Evolutionary conservation across 2,888 invertebrate genomes (phyloP).

Genomic region (Saturnia japonica): DNA sequence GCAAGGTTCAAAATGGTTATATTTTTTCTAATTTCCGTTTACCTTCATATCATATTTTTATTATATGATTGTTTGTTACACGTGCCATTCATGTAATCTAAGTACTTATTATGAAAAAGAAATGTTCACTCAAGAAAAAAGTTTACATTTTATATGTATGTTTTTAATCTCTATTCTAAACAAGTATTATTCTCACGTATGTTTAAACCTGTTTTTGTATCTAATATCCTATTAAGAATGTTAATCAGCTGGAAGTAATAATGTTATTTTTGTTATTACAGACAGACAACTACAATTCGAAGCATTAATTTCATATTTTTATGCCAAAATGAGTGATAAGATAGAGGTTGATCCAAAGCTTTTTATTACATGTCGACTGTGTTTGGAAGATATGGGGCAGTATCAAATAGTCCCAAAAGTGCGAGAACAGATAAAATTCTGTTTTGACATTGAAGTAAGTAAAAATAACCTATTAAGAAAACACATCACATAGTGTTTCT

Average conservation of each 20-base stretch:
- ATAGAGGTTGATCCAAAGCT: conserved; percentile 64
- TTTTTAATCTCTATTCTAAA: too few species aligned
- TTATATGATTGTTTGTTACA: too few species aligned
- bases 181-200: too few species aligned
- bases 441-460: conserved; percentile 71
- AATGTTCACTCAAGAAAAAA: too few species aligned
- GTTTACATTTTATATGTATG: too few species aligned
- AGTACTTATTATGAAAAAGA: too few species aligned
- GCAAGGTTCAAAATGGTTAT: not conserved
- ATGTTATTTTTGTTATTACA: not conserved
- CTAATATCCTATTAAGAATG: not conserved
- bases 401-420: conserved; percentile 68
- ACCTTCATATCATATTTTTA: not conserved
- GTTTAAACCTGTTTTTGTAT: not conserved
- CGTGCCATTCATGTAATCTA: too few species aligned
- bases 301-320: not conserved
- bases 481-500: not conserved
- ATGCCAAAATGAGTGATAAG: conserved; percentile 33
- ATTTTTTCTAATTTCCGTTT: not conserved
- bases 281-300: not conserved
- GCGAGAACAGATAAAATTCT: conserved; percentile 64
- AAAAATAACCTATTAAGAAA: not conserved
- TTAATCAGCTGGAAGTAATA: not conserved
- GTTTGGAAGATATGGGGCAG: conserved; percentile 62
- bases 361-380: conserved; percentile 69